phyloP scores from a whole-genome alignment of 2,113 vertebrate species.

The Steatornis caripensis region DNA sequence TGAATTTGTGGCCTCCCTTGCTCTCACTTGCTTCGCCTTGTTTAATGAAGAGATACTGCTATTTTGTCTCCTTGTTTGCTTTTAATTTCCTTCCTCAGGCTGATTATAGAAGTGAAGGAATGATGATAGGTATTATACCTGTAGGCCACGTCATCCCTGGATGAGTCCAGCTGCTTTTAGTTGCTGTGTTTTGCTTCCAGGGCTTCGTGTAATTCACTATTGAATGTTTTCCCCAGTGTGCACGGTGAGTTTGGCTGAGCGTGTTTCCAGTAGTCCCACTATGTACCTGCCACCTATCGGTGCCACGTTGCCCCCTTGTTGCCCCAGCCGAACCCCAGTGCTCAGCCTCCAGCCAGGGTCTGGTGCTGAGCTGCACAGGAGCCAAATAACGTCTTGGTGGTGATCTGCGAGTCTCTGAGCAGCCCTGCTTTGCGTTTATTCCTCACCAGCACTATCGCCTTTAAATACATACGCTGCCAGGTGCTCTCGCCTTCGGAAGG shows the following conservation, averaged over 20 bases:
- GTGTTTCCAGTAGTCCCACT: not conserved
- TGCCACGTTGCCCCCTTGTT: accelerated
- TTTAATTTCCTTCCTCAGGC: not conserved
- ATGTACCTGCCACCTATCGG: accelerated
- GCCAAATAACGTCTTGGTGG: accelerated
- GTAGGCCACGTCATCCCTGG: not conserved
- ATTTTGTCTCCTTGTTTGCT: not conserved
- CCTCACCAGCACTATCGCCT: not conserved
- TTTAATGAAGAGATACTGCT: not conserved
- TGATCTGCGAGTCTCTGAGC: not conserved
- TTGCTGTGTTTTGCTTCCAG: not conserved
- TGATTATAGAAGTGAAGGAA: not conserved
- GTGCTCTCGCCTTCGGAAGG: not conserved
- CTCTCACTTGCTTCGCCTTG: not conserved
- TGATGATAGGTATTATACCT: not conserved
- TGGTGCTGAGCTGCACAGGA: not conserved
- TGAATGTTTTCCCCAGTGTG: not conserved
- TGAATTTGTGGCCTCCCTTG: not conserved
- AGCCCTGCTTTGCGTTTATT: not conserved
- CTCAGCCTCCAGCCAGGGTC: not conserved
- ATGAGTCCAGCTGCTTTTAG: not conserved
- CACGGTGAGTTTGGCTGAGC: not conserved
- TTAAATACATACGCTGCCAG: not conserved
- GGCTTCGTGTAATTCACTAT: not conserved
- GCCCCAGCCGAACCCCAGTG: not conserved